These are phyloP conservation scores for Clostera curtula DNA, from an alignment of 2,888 invertebrate genomes.

Conservation along the genomic window DNA sequence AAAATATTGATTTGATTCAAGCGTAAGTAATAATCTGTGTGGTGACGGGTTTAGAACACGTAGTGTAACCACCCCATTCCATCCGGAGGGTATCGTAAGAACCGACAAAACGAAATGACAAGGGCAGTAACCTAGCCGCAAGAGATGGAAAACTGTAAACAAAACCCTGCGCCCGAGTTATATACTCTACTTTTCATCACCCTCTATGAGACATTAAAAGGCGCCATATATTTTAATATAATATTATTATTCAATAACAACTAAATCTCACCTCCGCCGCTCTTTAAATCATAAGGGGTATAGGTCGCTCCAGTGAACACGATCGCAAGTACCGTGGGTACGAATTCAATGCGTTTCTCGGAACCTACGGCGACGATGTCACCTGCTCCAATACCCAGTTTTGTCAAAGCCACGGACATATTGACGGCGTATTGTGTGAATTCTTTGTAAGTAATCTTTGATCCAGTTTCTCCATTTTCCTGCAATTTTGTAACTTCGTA, in stretches of 20 bases:
- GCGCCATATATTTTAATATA: no score
- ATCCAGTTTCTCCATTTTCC: conserved; percentile 72
- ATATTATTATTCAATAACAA: conserved; percentile 14
- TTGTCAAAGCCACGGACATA: conserved; percentile 64
- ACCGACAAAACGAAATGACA: no score
- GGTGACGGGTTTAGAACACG: no score
- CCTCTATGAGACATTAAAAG: no score
- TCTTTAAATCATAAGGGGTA: conserved; percentile 39
- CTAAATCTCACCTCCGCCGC: conserved; percentile 39
- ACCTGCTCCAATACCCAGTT: conserved; percentile 60
- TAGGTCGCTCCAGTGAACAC: conserved; percentile 55
- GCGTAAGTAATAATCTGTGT: no score
- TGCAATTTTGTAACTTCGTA: conserved; percentile 22
- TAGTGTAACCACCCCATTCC: no score
- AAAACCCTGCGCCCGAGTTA: no score
- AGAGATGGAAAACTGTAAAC: no score
- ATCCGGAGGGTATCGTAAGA: no score
- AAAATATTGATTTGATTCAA: conserved; percentile 1
- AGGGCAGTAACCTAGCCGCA: not conserved
- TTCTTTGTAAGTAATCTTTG: conserved; percentile 64
- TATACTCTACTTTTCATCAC: no score
- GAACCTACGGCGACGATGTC: conserved; percentile 75
- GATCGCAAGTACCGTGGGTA: conserved; percentile 65
- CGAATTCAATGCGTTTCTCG: conserved; percentile 75
- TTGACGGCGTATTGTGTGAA: conserved; percentile 68